Percentiles rank a stretch among this genome's conserved stretches.
phyloP scores from a whole-genome alignment of 2,113 vertebrate genomes.

The Eolophus roseicapilla region DNA sequence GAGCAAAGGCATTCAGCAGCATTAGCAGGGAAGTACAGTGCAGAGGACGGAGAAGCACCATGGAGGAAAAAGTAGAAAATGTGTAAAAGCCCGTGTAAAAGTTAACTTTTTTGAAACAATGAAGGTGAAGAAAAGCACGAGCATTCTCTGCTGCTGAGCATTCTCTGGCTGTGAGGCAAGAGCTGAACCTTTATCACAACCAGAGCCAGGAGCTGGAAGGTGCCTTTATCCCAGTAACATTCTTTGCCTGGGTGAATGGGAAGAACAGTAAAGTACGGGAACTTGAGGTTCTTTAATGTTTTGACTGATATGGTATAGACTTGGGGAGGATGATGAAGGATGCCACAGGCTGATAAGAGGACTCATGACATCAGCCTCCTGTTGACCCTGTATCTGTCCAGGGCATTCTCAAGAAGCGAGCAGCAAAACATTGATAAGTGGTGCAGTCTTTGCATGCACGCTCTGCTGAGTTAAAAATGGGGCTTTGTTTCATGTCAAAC shows the following conservation, averaged over 20 bases:
- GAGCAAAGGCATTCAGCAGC: neutral
- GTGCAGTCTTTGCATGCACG: accelerated
- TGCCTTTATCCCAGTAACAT: neutral
- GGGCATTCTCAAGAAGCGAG: neutral
- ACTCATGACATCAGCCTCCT: neutral
- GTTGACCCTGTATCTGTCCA: neutral
- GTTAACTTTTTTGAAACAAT: neutral
- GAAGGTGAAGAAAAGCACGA: neutral
- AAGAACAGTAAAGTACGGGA: neutral
- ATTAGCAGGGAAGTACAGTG: neutral
- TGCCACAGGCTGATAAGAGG: neutral
- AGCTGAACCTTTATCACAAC: neutral
- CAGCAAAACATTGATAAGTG: neutral
- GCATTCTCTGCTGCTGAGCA: neutral
- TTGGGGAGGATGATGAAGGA: neutral
- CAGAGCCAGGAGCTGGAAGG: neutral
- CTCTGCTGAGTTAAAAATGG: neutral
- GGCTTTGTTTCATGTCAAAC: neutral
- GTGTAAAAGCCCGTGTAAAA: neutral
- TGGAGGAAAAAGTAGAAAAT: neutral
- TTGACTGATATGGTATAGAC: neutral
- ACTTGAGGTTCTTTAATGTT: neutral
- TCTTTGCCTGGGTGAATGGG: neutral
- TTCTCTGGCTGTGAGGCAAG: neutral
- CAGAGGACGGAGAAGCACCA: neutral